Evolutionary conservation across 92 coral and sea anemone species (phyloP).

Genomic region (Muricea muricata): DNA sequence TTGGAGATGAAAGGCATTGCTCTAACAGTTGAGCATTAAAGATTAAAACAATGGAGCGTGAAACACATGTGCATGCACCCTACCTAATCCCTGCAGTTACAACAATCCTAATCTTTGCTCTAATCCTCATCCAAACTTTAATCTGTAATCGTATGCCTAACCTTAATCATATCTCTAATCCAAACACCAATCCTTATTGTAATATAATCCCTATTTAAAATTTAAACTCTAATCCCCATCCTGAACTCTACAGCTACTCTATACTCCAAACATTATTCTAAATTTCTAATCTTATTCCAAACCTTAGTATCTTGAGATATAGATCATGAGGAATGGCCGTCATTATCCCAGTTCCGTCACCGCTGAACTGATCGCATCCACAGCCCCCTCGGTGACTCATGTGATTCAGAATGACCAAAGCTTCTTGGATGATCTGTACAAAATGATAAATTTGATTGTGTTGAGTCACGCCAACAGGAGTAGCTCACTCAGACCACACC

Average conservation of each 20-base stretch:
- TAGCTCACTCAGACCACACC: no score
- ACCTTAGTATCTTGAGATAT: constrained; percentile 68
- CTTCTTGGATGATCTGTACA: constrained; percentile 80
- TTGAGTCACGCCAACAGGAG: no score
- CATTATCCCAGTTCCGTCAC: constrained; percentile 99
- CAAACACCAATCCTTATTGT: no score
- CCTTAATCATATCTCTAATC: neutral
- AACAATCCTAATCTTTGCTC: no score
- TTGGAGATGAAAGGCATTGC: no score
- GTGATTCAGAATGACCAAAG: constrained; percentile 78
- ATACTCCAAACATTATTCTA: neutral
- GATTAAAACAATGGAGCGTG: no score
- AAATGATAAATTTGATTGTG: neutral
- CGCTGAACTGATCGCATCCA: constrained; percentile 93
- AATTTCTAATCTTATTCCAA: neutral
- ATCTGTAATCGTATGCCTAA: neutral
- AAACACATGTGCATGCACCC: no score
- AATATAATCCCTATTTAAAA: no score
- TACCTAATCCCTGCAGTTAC: no score
- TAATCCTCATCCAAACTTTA: neutral
- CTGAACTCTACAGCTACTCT: neutral
- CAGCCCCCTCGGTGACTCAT: constrained; percentile 98
- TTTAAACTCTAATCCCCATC: neutral
- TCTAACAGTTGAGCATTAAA: no score
- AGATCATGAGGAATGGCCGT: constrained; percentile 92